Evolutionary conservation across 2,113 vertebrate genomes (phyloP).

Genomic region (Dipodomys merriami): DNA sequence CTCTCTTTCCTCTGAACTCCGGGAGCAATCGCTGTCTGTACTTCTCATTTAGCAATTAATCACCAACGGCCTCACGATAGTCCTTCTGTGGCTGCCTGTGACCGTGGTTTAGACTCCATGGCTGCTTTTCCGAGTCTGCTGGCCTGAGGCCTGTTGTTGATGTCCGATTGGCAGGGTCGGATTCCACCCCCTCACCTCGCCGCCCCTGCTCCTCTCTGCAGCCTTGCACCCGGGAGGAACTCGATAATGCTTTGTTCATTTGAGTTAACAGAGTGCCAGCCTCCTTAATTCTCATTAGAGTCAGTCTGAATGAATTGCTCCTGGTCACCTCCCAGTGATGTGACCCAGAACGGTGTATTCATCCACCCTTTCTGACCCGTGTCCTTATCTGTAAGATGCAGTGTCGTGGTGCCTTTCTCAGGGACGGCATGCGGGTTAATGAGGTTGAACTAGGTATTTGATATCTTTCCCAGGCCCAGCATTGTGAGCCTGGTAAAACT

Average conservation of each 20-base stretch:
- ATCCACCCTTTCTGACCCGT: neutral
- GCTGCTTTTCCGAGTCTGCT: neutral
- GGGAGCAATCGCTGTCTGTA: conserved; percentile 52
- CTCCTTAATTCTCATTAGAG: neutral
- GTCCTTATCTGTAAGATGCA: neutral
- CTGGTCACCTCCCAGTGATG: neutral
- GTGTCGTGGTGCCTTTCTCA: neutral
- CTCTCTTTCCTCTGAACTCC: conserved; percentile 46
- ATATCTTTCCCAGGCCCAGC: neutral
- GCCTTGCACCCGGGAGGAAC: neutral
- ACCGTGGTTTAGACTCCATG: neutral
- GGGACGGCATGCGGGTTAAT: neutral
- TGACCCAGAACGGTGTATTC: neutral
- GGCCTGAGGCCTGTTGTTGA: neutral
- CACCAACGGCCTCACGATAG: conserved; percentile 9
- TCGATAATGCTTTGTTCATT: neutral
- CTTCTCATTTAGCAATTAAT: conserved; percentile 57
- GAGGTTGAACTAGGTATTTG: accelerated
- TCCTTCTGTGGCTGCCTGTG: neutral
- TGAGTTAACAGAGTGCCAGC: neutral
- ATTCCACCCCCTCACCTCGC: neutral
- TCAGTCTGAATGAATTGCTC: neutral
- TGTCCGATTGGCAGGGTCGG: accelerated
- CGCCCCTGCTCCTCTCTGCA: neutral
- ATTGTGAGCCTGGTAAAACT: neutral